Evolutionary conservation across 2,888 invertebrate species (phyloP), one percentile per base, ranked within the genome.

Genomic region (Vanessa cardui): DNA sequence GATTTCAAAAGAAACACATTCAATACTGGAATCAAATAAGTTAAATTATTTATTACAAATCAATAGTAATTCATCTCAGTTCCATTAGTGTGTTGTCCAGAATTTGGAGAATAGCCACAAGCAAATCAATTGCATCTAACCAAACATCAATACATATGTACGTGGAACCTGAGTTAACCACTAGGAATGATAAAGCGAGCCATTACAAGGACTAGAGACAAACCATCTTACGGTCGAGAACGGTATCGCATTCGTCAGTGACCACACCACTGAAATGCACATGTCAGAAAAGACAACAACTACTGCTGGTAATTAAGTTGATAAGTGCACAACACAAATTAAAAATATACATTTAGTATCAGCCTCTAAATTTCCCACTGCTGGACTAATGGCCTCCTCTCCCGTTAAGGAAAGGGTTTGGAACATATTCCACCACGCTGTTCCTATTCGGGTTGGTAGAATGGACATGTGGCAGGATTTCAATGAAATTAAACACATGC

Each of bases 151-250:
- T 18, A 49, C 49, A 18, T 49, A 20, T 49, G 18, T 9, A 20
- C 20, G 39, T 49, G 49, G 18, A 49, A 7, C 49, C 49, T 20
- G 20, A 49, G 18, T 2, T 18, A 49, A n/a, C 49, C 49, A 49
- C 18, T 18, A 49, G 49, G 49, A 49, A 49, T 49, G 18, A 20
- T 9, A 49, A 18, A 18, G 20, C 49, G 49, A 20, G 49, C 18
- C n/a, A 49, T 49, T 49, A 49, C 39, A 39, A 18, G 18, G n/a
- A 49, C 49, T 8, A 49, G 49, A 49, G 49, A 49, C 49, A 49
- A 49, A 54, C 31, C 26, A 54, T 54, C 31, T n/a, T 4, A 21
- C 21, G 15, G 31, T 26, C 1, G 16, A 54, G 31, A 54, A 49
- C 18, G 49, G 18, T 20, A 49, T 9, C 49, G 18, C n/a, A 49